Conservation (phyloP, 1,140 invertebrate genomes). For the Pseudoatta argentina region DNA sequence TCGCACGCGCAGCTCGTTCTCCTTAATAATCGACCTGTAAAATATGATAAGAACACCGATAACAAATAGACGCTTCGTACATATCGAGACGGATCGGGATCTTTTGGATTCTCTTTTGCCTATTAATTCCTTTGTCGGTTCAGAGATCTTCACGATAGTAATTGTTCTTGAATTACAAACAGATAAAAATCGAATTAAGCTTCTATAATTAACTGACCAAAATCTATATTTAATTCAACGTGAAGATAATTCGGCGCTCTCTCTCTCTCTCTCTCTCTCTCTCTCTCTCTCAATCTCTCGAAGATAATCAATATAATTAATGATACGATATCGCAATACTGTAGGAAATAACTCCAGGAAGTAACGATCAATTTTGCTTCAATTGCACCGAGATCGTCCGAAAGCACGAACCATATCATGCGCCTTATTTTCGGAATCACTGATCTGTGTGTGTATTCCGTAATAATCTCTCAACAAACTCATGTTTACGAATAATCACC, state of each 20-base stretch:
- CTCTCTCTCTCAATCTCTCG: not conserved
- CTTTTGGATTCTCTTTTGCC: not conserved
- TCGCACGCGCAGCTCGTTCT: conserved; percentile 24
- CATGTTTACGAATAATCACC: conserved; percentile 6
- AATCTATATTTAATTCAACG: not conserved
- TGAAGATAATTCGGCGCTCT: not conserved
- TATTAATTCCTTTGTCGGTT: not conserved
- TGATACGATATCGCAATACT: conserved; percentile 5
- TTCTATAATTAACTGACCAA: not conserved
- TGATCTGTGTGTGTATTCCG: conserved; percentile 18
- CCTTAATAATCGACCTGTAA: conserved; percentile 60
- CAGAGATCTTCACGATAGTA: not conserved
- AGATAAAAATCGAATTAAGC: not conserved
- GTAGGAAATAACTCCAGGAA: conserved; percentile 39
- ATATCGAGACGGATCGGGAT: not conserved
- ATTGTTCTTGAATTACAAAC: not conserved
- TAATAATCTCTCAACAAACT: conserved; percentile 31
- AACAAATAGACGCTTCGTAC: conserved; percentile 53
- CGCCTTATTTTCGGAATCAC: conserved; percentile 43
- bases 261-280: too few species aligned
- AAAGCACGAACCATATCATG: conserved; percentile 15
- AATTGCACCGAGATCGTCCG: conserved; percentile 28
- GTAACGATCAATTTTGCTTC: conserved; percentile 25
- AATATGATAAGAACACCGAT: conserved; percentile 74
- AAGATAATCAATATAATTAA: conserved; percentile 26